Percentiles rank a stretch among this genome's conserved stretches.
Evolutionary conservation across 2,888 invertebrate genomes (phyloP).

Genomic region (Lamellibrachia columna): DNA sequence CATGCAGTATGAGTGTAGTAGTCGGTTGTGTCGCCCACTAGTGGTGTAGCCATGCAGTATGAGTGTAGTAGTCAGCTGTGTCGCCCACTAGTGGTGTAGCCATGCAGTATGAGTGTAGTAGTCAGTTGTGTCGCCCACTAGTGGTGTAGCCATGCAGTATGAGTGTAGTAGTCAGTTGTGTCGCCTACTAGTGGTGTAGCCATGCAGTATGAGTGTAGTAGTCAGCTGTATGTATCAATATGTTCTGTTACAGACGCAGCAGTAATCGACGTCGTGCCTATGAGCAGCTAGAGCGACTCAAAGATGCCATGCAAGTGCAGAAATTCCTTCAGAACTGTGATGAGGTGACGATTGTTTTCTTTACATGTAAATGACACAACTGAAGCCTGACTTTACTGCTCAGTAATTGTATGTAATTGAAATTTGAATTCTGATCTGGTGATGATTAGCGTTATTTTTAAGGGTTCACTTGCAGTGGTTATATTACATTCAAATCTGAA

Average conservation of each 20-base stretch:
- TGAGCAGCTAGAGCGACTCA: slow-evolving; percentile 89
- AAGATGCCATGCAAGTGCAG: slow-evolving; percentile 93
- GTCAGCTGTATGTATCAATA: neutral
- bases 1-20: neutral
- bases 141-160: neutral
- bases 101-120: neutral
- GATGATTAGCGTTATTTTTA: neutral
- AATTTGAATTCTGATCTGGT: neutral
- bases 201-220: neutral
- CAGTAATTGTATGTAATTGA: neutral
- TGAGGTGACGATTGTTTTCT: slow-evolving; percentile 54
- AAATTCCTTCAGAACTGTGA: slow-evolving; percentile 80
- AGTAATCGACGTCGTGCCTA: slow-evolving; percentile 91
- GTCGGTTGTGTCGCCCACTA: neutral
- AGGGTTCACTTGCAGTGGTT: neutral
- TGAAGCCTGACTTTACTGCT: slow-evolving; percentile 24
- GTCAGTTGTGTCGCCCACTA: neutral
- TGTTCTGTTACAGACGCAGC: slow-evolving; percentile 70
- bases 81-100: neutral
- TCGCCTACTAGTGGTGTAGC: neutral
- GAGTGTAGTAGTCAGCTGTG: neutral
- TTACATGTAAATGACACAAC: neutral
- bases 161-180: neutral
- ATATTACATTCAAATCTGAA: no score
- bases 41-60: neutral